Conservation (phyloP, 30 jellyfish, hydroid and myxozoan species). For the Cassiopea xamachana region DNA sequence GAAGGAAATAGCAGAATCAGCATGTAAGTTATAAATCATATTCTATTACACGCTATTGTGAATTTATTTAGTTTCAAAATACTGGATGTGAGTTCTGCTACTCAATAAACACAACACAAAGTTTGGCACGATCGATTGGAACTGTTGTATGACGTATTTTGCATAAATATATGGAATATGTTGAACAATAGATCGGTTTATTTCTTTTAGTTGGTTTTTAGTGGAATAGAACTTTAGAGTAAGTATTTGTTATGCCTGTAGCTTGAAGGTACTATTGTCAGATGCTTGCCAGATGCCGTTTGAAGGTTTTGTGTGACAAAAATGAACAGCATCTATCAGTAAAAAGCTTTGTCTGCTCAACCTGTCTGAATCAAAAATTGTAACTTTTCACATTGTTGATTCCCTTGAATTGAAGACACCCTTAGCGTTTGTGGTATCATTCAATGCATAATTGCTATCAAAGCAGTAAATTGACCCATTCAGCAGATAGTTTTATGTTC, state of each 20-base stretch:
- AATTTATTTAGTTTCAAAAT: background rate
- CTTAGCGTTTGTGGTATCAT: background rate
- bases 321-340: background rate
- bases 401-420: background rate
- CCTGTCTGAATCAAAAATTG: background rate
- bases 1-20: slow-evolving; percentile 64
- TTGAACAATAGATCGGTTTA: too few species aligned
- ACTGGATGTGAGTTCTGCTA: background rate
- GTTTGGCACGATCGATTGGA: background rate
- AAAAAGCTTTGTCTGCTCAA: background rate
- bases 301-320: too few species aligned
- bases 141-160: too few species aligned
- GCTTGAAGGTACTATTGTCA: too few species aligned
- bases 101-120: background rate
- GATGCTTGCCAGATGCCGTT: too few species aligned
- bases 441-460: background rate
- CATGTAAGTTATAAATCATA: background rate
- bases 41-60: background rate
- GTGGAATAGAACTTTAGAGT: too few species aligned
- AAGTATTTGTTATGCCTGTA: too few species aligned
- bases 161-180: too few species aligned
- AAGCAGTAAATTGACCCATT: background rate
- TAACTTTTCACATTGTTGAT: background rate
- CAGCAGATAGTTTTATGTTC: background rate
- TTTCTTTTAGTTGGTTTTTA: too few species aligned